These are phyloP conservation scores for Eupleurogrammus muticus DNA, from an alignment of 2,797 vertebrate species.

Conservation along the genomic window DNA sequence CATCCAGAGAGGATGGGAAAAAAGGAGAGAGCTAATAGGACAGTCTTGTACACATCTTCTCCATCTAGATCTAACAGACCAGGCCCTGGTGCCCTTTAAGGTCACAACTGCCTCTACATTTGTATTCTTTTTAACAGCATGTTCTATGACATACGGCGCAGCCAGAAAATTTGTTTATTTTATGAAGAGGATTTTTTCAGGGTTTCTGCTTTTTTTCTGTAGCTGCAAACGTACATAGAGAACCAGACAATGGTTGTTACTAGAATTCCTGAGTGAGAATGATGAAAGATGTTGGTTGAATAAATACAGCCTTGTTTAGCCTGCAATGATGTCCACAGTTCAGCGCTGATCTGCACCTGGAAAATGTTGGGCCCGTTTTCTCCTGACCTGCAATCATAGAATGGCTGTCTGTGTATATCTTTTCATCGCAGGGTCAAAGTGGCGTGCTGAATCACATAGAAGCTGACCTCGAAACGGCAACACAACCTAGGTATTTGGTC, in stretches of 20 bases:
- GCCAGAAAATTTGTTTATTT: conserved; percentile 16
- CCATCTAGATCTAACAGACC: conserved; percentile 83
- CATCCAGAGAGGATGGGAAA: conserved; percentile 73
- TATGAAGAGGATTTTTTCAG: conserved; percentile 2
- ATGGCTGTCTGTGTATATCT: conserved; percentile 68
- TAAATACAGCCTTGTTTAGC: conserved; percentile 64
- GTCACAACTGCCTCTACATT: conserved; percentile 78
- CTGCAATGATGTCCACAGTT: conserved; percentile 49
- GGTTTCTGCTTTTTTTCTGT: conserved; percentile 14
- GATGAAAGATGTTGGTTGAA: conserved; percentile 44
- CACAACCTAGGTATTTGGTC: conserved; percentile 64
- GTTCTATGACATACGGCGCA: conserved; percentile 23
- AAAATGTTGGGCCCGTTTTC: conserved; percentile 68
- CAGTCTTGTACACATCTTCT: conserved; percentile 81
- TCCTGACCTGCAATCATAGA: conserved; percentile 72
- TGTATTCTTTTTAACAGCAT: conserved; percentile 58
- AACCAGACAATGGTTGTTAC: conserved; percentile 30
- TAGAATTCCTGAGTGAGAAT: conserved; percentile 31
- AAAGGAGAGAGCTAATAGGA: conserved; percentile 78
- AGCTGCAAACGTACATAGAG: conserved; percentile 8
- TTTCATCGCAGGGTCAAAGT: conserved; percentile 66
- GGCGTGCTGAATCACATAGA: conserved; percentile 69
- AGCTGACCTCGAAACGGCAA: conserved; percentile 56
- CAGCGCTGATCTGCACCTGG: conserved; percentile 61
- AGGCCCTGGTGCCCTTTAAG: conserved; percentile 69